phyloP scores from a whole-genome alignment of 1,140 invertebrate genomes.

The Watersipora subatra region DNA sequence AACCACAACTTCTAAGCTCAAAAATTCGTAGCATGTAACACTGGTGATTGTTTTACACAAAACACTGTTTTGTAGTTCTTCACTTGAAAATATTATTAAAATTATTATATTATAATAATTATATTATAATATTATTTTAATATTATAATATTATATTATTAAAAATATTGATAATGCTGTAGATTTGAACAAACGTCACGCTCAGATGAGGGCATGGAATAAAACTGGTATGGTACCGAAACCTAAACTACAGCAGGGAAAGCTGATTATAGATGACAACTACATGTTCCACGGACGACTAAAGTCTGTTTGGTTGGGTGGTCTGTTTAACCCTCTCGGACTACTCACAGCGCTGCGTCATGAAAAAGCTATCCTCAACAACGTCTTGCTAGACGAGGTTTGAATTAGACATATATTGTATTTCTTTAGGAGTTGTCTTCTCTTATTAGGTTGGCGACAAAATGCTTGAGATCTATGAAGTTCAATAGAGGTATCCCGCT shows the following conservation, averaged over 20 bases:
- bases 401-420: neutral
- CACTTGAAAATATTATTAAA: no score
- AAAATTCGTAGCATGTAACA: no score
- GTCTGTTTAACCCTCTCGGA: slow-evolving; percentile 31
- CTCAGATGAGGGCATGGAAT: slow-evolving; percentile 28
- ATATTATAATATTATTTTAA: no score
- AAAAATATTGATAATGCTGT: no score
- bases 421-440: neutral
- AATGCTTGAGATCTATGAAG: neutral
- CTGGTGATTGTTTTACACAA: no score
- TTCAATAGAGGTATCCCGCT: no score
- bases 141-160: no score
- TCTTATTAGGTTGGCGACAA: neutral
- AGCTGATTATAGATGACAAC: slow-evolving; percentile 15
- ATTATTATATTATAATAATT: no score
- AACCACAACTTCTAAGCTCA: no score
- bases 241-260: slow-evolving; percentile 12
- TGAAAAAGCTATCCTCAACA: slow-evolving; percentile 29
- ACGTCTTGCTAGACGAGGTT: slow-evolving; percentile 22
- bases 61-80: no score
- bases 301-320: slow-evolving; percentile 30
- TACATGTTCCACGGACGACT: slow-evolving; percentile 22
- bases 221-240: slow-evolving; percentile 30
- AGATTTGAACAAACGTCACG: slow-evolving; percentile 26
- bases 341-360: slow-evolving; percentile 26